Evolutionary conservation across 2,888 invertebrate species (phyloP).

Genomic region (Anarsia innoxiella): DNA sequence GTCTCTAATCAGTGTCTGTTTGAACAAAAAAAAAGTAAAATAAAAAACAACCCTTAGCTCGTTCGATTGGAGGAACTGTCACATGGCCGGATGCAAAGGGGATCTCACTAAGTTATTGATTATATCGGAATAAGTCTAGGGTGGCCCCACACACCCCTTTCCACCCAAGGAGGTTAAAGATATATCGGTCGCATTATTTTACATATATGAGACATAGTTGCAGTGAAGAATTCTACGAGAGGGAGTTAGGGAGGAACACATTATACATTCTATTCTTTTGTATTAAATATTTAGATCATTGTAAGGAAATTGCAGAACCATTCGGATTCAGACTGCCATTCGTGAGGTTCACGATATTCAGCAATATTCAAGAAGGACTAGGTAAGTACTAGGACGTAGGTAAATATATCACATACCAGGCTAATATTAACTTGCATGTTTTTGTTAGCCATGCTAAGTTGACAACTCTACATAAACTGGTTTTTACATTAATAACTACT

Average conservation of each 20-base stretch:
- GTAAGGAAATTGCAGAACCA: background rate
- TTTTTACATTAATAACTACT: too few species aligned
- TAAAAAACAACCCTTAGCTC: slow-evolving; percentile 53
- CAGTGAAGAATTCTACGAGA: slow-evolving; percentile 50
- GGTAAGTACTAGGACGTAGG: too few species aligned
- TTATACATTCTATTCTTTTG: background rate
- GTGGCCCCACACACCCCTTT: slow-evolving; percentile 40
- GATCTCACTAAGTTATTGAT: slow-evolving; percentile 76
- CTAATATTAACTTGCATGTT: too few species aligned
- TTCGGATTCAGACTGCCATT: too few species aligned
- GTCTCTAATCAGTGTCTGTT: slow-evolving; percentile 70
- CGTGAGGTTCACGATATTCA: too few species aligned
- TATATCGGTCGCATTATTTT: slow-evolving; percentile 74
- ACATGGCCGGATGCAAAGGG: slow-evolving; percentile 73
- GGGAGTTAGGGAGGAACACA: background rate
- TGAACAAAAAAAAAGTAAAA: slow-evolving; percentile 55
- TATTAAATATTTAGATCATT: background rate
- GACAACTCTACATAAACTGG: too few species aligned
- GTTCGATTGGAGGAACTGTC: slow-evolving; percentile 69
- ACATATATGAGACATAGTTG: slow-evolving; percentile 73
- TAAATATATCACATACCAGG: too few species aligned
- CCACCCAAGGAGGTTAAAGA: slow-evolving; percentile 50
- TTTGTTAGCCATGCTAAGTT: too few species aligned
- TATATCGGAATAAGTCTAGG: slow-evolving; percentile 75
- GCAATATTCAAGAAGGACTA: too few species aligned